Evolutionary conservation across 2,888 invertebrate genomes (phyloP), one percentile per base, ranked within the genome.

Genomic region (Cheilosia impressa): DNA sequence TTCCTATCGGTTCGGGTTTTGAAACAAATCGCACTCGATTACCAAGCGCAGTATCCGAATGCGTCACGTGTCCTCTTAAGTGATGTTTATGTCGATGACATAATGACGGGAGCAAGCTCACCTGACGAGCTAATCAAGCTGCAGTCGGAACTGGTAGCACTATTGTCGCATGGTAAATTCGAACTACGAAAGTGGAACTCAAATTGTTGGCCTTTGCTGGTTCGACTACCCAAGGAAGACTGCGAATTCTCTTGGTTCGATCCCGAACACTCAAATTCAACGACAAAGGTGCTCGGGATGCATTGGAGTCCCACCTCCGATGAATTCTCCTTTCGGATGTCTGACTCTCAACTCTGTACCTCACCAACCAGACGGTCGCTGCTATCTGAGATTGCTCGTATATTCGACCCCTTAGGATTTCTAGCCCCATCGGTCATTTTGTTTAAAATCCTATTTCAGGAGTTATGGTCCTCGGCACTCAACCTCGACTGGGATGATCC

Each of bases 1-100:
- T 85, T 77, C 41, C 50, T 81, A 4, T 73, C 84, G 3, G 87
- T 87, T 17, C 24, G 87, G 17, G 77, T 84, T 2, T 38, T 82
- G 9, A 57, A 84, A 66, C 77, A 87, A 31, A 10, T 85, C 1
- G 75, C 84, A n/a, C 1, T 19, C 1, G 82, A 88, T 19, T 78
- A 75, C 17, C 41, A 79, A 41, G 15, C 41, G 15, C 41, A 15
- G 15, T 41, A 41, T 15, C 41, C 41, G 5, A 41, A 41, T 24
- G 10, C 52, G 4, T 22, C 43, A 0, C 43, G 19, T 0, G n/a
- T 43, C 19, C 24, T 43, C 0, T 45, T 60, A 17, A 15, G 19
- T 0, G 24, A 24, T 13, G 43, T 43, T 4, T 58, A 47, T 47
- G 45, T 47, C 5, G 45, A 47, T 4, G 62, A 62, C 5, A 43